Evolutionary conservation across 2,888 invertebrate genomes (phyloP), one percentile per base, ranked within the genome.

Genomic region (Himalopsyche japonica): DNA sequence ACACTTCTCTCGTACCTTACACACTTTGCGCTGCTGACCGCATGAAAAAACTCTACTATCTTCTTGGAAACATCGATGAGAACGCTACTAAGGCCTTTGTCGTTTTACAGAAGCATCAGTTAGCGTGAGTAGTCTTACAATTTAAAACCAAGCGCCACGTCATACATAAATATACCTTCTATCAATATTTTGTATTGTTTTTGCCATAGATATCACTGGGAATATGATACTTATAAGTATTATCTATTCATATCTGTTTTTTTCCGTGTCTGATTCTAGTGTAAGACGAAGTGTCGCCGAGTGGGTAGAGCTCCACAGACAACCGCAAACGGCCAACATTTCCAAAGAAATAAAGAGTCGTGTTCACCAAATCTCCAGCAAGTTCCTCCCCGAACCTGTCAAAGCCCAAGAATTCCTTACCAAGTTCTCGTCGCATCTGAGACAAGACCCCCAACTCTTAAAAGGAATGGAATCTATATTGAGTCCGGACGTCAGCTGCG

Each of bases 1-100:
- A 99, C 89, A 98, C 98, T 10, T 98, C 98, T 85, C 92, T 99
- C 82, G 98, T 99, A 78, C 99, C 99, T 0, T 99, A 98, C 90
- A 97, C 97, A 87, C 91, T 98, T 84, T 94, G 96, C 0, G 94
- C 98, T 0, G 94, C 95, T 30, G 96, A 98, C 85, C 93, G 98
- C 86, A 99, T 99, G 98, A 97, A 97, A 90, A 96, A 96, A 88
- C 91, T 99, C 32, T 97, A 97, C 89, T 97, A 98, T 89, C 91
- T 99, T 57, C 94, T 98, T 89, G 97, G 97, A 8, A 98, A 98
- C 76, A 96, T 99, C 47, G 99, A 99, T 89, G 97, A 98, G 87
- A 96, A 98, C 90, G 98, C 98, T 0, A 96, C 97, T 0, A 98
- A 98, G 76, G 92, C 92, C 43, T 93, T 93, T 85, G 92, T 98